phyloP scores from a whole-genome alignment of 2,888 invertebrate species.

The Heterodera filipjevi region DNA sequence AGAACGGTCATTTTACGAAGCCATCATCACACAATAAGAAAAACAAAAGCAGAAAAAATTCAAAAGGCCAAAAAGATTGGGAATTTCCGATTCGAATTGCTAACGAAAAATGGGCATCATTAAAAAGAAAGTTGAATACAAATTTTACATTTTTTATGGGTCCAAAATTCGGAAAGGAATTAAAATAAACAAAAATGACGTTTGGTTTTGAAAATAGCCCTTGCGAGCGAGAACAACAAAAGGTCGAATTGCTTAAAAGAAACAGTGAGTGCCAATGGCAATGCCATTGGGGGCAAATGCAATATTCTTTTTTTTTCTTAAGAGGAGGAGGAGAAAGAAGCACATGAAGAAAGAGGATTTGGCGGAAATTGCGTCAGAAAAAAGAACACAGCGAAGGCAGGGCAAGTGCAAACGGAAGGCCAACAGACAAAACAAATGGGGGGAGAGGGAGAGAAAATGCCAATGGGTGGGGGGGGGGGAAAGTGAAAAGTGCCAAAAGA shows the following conservation, averaged over 20 bases:
- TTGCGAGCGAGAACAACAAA: background rate
- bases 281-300: background rate
- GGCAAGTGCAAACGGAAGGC: background rate
- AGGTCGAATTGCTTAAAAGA: background rate
- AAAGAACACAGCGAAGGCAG: constrained; percentile 1
- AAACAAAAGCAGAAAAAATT: too few relatives aligned
- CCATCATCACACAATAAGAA: too few relatives aligned
- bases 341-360: background rate
- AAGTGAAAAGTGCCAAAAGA: background rate
- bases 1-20: too few relatives aligned
- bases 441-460: background rate
- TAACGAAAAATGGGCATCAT: too few relatives aligned
- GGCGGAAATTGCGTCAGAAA: background rate
- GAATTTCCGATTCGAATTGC: too few relatives aligned
- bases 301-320: background rate
- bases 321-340: background rate
- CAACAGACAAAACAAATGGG: background rate
- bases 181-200: background rate
- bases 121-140: too few relatives aligned
- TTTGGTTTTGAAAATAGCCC: too few relatives aligned
- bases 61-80: too few relatives aligned
- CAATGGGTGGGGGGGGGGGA: background rate
- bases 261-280: background rate
- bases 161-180: too few relatives aligned
- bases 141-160: background rate